Percentiles rank a stretch among this genome's conserved stretches.
These are phyloP conservation scores for Eurystomus glaucurus DNA, from an alignment of 2,797 vertebrate genomes.

Conservation along the genomic window DNA sequence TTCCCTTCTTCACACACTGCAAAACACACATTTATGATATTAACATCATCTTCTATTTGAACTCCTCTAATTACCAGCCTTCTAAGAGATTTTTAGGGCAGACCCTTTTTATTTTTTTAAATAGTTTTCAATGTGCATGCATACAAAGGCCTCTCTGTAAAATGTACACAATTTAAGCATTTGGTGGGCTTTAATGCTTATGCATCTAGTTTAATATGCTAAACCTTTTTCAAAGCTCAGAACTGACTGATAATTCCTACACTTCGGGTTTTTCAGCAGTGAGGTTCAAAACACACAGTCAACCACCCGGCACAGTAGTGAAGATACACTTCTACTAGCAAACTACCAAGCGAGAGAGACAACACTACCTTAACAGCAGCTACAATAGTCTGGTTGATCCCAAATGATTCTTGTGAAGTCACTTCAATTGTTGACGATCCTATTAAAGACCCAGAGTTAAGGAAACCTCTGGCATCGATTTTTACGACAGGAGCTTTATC, in stretches of 20 bases:
- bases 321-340: background rate
- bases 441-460: slow-evolving; percentile 88
- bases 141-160: background rate
- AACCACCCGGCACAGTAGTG: background rate
- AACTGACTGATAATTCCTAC: background rate
- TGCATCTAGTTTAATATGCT: background rate
- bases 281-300: background rate
- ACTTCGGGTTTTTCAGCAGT: background rate
- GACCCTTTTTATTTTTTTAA: background rate
- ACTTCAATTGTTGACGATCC: slow-evolving; percentile 90
- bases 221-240: background rate
- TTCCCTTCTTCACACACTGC: background rate
- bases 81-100: background rate
- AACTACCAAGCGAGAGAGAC: background rate
- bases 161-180: background rate
- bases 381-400: slow-evolving; percentile 93
- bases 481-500: slow-evolving; percentile 86
- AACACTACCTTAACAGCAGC: slow-evolving; percentile 90
- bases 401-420: slow-evolving; percentile 91
- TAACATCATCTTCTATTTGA: background rate
- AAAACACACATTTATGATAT: background rate
- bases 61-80: background rate
- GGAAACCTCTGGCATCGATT: slow-evolving; percentile 89
- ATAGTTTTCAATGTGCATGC: background rate
- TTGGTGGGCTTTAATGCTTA: background rate